Conservation (phyloP, 64 coral and sea anemone genomes). For the Astreopora myriophthalma region DNA sequence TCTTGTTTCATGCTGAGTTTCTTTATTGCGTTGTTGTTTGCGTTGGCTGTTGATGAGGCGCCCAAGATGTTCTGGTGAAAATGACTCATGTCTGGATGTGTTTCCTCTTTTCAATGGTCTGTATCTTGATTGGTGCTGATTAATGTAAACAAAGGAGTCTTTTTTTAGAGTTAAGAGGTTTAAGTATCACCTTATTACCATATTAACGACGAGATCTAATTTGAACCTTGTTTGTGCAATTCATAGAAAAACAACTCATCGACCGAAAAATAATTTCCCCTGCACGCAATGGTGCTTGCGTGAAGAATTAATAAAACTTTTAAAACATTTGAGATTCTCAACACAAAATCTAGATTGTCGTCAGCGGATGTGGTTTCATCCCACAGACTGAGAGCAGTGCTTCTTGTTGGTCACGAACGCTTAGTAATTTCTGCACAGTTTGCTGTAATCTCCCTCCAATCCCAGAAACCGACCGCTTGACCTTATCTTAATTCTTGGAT, state of each 20-base stretch:
- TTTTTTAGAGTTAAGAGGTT: conserved; percentile 15
- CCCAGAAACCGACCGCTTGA: background rate
- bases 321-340: background rate
- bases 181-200: background rate
- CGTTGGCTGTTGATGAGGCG: background rate
- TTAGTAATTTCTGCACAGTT: background rate
- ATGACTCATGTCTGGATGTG: background rate
- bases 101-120: background rate
- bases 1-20: background rate
- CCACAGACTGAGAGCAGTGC: background rate
- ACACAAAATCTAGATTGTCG: background rate
- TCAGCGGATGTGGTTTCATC: background rate
- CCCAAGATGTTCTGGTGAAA: background rate
- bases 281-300: conserved; percentile 33
- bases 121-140: background rate
- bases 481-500: background rate
- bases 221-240: conserved; percentile 32
- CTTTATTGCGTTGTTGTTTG: background rate
- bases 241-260: conserved; percentile 34
- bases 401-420: background rate
- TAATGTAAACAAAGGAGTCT: conserved; percentile 6
- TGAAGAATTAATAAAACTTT: background rate
- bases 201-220: conserved; percentile 19
- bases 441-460: no score
- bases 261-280: background rate